Percentiles rank a stretch among this genome's conserved stretches.
phyloP scores from a whole-genome alignment of 1,140 invertebrate species.

The Lasioglossum albipes region DNA sequence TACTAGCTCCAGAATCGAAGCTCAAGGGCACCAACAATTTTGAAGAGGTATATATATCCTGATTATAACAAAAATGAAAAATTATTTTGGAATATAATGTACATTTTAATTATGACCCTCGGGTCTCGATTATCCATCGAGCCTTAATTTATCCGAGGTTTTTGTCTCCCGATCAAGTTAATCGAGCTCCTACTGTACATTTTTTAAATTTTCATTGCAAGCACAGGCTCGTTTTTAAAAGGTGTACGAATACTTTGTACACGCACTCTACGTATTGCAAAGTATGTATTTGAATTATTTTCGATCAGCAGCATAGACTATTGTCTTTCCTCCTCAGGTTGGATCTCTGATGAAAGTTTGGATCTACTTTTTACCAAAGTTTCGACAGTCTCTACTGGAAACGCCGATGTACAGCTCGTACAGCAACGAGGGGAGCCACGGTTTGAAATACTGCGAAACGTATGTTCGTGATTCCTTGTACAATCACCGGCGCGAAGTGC shows the following conservation, averaged over 20 bases:
- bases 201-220: too few relatives aligned
- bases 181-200: too few relatives aligned
- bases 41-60: slow-evolving; percentile 67
- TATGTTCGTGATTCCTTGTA: slow-evolving; percentile 84
- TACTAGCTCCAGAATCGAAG: slow-evolving; percentile 58
- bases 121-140: too few relatives aligned
- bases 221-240: too few relatives aligned
- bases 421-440: slow-evolving; percentile 84
- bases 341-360: slow-evolving; percentile 81
- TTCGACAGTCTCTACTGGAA: slow-evolving; percentile 84
- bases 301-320: too few relatives aligned
- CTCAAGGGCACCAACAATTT: slow-evolving; percentile 58
- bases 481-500: slow-evolving; percentile 75
- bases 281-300: neutral
- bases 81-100: too few relatives aligned
- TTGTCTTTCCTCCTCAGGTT: slow-evolving; percentile 38
- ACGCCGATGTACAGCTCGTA: slow-evolving; percentile 84
- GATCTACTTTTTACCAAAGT: slow-evolving; percentile 91
- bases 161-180: too few relatives aligned
- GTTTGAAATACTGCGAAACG: slow-evolving; percentile 87
- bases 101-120: too few relatives aligned
- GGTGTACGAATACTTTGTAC: too few relatives aligned
- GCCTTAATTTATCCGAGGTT: too few relatives aligned
- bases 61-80: too few relatives aligned
- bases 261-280: neutral